Conservation (phyloP, 1,140 invertebrate genomes). For the Tetragonula clypearis region DNA sequence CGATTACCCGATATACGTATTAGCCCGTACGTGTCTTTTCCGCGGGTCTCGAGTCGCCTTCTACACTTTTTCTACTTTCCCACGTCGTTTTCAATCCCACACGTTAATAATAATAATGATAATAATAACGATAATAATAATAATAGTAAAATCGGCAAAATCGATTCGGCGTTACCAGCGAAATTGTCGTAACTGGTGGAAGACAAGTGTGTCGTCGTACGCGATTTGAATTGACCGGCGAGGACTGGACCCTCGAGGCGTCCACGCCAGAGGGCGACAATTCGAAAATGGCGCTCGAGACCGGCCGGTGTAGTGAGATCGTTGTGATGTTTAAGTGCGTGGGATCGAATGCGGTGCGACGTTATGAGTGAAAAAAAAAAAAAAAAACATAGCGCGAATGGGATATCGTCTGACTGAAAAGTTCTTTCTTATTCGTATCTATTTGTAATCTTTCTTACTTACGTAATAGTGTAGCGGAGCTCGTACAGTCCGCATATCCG, state of each 20-base stretch:
- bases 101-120: no score
- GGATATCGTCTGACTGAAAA: constrained; percentile 20
- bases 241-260: not conserved
- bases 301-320: constrained; percentile 60
- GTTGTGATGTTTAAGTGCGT: constrained; percentile 52
- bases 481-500: constrained; percentile 71
- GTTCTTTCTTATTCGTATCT: constrained; percentile 58
- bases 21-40: constrained; percentile 64
- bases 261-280: constrained; percentile 1
- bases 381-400: constrained; percentile 22
- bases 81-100: not conserved
- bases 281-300: constrained; percentile 47
- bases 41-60: constrained; percentile 38
- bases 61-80: not conserved
- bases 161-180: not conserved
- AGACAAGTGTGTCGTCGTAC: not conserved
- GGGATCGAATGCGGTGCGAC: constrained; percentile 30
- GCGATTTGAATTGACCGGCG: not conserved
- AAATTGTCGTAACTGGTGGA: not conserved
- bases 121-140: no score
- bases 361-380: constrained; percentile 17
- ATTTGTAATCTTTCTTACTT: constrained; percentile 62
- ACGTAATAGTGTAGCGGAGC: constrained; percentile 57
- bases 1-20: constrained; percentile 73
- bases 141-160: not conserved